These are phyloP conservation scores for Lepus europaeus DNA, from an alignment of 2,113 vertebrate genomes.

Conservation along the genomic window DNA sequence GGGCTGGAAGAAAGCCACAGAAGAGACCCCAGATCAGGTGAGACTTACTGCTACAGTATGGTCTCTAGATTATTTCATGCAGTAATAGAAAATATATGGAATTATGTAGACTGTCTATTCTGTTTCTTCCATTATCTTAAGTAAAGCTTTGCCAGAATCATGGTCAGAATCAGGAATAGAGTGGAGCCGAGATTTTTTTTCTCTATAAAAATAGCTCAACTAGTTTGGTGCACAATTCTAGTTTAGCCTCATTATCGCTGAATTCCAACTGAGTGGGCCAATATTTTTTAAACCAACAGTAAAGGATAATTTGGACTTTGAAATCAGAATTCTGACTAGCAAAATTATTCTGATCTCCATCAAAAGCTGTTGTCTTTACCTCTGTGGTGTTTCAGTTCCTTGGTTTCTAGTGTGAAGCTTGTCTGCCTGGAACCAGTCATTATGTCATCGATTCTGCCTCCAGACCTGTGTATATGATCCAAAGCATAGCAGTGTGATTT, in stretches of 20 bases:
- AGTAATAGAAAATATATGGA: not conserved
- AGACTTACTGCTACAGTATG: not conserved
- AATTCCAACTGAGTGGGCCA: not conserved
- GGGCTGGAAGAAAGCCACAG: not conserved
- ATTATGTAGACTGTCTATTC: not conserved
- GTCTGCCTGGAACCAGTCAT: not conserved
- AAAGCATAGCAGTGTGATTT: not conserved
- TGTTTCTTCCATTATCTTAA: not conserved
- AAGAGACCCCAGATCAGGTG: not conserved
- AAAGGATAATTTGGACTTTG: not conserved
- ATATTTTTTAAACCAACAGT: not conserved
- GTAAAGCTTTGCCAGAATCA: not conserved
- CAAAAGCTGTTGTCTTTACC: not conserved
- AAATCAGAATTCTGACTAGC: conserved; percentile 1
- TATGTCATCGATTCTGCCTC: not conserved
- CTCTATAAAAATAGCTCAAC: not conserved
- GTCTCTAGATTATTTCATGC: not conserved
- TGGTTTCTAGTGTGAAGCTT: not conserved
- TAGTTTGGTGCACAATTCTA: not conserved
- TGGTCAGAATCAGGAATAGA: not conserved
- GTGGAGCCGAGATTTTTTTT: not conserved
- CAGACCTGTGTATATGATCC: not conserved
- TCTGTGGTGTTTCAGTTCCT: not conserved
- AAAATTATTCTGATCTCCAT: not conserved
- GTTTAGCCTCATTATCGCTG: not conserved